Percentiles rank a stretch among this genome's conserved stretches.
Conservation (phyloP, 1,140 invertebrate genomes). For the Cyclargus thomasi region DNA sequence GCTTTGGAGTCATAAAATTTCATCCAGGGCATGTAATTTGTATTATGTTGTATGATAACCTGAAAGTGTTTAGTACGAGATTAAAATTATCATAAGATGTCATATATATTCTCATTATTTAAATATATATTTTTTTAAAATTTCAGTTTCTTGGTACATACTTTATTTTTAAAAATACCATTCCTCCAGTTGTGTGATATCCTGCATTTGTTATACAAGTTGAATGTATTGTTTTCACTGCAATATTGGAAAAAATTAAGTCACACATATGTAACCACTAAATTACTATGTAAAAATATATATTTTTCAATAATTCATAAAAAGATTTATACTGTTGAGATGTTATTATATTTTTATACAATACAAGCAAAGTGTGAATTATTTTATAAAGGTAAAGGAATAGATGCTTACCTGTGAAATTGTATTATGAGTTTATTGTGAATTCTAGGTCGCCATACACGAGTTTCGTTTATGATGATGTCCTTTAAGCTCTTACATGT, state of each 20-base stretch:
- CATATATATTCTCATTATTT: too few relatives aligned
- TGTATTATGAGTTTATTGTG: slow-evolving; percentile 37
- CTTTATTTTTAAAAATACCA: slow-evolving; percentile 51
- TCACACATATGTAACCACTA: background rate
- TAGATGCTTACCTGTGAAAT: slow-evolving; percentile 33
- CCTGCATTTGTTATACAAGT: slow-evolving; percentile 45
- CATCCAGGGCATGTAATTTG: slow-evolving; percentile 63
- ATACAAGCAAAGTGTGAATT: too few relatives aligned
- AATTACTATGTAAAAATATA: background rate
- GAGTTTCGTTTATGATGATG: slow-evolving; percentile 44
- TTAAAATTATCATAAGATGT: background rate
- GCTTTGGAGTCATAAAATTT: slow-evolving; percentile 39
- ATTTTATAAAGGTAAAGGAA: background rate
- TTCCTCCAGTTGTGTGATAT: slow-evolving; percentile 57
- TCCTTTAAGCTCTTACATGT: slow-evolving; percentile 47
- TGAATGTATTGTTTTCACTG: slow-evolving; percentile 26
- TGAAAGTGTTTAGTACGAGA: slow-evolving; percentile 27
- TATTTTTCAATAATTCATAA: background rate
- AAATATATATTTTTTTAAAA: background rate
- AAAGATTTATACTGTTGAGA: background rate
- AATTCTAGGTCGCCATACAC: slow-evolving; percentile 41
- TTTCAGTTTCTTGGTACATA: slow-evolving; percentile 19
- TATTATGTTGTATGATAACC: slow-evolving; percentile 43
- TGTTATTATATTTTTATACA: background rate
- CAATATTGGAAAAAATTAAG: slow-evolving; percentile 21